These are phyloP conservation scores for Candidula unifasciata DNA, from an alignment of 2,888 invertebrate species.

Conservation along the genomic window DNA sequence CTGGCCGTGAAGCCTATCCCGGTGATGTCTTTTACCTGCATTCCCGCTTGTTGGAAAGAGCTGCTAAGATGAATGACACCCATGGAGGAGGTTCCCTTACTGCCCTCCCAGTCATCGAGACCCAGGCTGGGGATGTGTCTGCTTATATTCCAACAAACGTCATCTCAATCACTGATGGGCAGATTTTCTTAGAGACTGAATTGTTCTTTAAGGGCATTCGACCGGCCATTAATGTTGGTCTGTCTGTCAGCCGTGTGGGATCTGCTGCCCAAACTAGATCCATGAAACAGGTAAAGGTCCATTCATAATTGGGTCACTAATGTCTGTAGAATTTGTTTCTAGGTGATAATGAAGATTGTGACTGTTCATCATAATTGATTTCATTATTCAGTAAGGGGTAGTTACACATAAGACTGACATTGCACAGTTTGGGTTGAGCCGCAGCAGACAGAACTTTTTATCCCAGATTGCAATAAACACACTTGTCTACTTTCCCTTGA, in stretches of 20 bases:
- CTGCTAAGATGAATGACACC: conserved; percentile 97
- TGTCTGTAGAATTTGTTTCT: too few relatives aligned
- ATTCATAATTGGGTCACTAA: too few relatives aligned
- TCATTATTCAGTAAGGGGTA: too few relatives aligned
- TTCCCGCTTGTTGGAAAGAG: conserved; percentile 98
- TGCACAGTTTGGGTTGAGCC: too few relatives aligned
- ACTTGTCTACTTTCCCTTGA: too few relatives aligned
- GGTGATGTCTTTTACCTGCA: conserved; percentile 99
- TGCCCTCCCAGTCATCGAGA: conserved; percentile 98
- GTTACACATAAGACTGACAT: too few relatives aligned
- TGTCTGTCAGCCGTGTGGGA: conserved; percentile 99
- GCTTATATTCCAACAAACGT: conserved; percentile 99
- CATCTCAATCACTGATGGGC: conserved; percentile 99
- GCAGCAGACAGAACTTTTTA: too few relatives aligned
- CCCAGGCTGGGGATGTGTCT: conserved; percentile 99
- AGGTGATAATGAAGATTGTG: neutral
- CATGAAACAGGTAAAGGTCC: conserved; percentile 90
- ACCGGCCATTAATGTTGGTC: conserved; percentile 99
- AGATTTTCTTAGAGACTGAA: conserved; percentile 99
- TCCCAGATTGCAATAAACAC: too few relatives aligned
- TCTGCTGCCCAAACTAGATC: conserved; percentile 99
- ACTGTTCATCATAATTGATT: neutral
- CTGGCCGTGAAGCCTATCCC: conserved; percentile 99
- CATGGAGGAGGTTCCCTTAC: conserved; percentile 95
- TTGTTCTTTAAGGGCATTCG: conserved; percentile 99